Evolutionary conservation across 1,140 invertebrate genomes (phyloP).

Genomic region (Acyrthosiphon pisum): DNA sequence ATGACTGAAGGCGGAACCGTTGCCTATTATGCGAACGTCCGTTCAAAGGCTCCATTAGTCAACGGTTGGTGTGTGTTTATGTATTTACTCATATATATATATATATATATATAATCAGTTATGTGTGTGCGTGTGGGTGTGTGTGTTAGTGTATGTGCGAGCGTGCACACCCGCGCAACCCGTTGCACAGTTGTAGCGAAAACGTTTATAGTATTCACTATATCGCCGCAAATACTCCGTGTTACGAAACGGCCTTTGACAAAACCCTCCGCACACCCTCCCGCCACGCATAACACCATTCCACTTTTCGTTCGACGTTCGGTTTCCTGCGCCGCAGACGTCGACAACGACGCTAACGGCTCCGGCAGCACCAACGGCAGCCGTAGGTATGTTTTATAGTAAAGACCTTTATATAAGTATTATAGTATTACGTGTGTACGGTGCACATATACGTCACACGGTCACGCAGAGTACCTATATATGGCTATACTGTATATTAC

Average conservation of each 20-base stretch:
- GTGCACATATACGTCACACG: neutral
- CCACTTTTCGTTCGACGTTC: neutral
- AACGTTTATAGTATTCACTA: constrained; percentile 46
- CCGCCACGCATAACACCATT: neutral
- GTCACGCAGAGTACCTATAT: neutral
- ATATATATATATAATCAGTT: neutral
- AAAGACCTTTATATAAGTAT: neutral
- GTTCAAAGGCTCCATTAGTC: constrained; percentile 54
- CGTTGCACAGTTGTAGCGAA: neutral
- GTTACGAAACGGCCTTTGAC: constrained; percentile 22
- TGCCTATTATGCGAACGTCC: constrained; percentile 17
- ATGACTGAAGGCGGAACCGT: neutral
- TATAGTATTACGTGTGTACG: neutral
- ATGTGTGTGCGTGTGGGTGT: neutral
- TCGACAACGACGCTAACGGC: neutral
- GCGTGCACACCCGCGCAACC: too few species aligned
- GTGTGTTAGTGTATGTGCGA: neutral
- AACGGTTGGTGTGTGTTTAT: neutral
- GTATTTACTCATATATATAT: neutral
- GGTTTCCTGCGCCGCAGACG: neutral
- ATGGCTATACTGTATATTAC: neutral
- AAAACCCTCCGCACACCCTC: neutral
- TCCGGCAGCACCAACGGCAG: neutral
- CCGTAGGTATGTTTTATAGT: neutral
- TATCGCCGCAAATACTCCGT: neutral